A percentile compares a stretch with the other conserved stretches of the same genome.
Conservation (phyloP, 2,888 invertebrate genomes). For the Ametastegia equiseti region DNA sequence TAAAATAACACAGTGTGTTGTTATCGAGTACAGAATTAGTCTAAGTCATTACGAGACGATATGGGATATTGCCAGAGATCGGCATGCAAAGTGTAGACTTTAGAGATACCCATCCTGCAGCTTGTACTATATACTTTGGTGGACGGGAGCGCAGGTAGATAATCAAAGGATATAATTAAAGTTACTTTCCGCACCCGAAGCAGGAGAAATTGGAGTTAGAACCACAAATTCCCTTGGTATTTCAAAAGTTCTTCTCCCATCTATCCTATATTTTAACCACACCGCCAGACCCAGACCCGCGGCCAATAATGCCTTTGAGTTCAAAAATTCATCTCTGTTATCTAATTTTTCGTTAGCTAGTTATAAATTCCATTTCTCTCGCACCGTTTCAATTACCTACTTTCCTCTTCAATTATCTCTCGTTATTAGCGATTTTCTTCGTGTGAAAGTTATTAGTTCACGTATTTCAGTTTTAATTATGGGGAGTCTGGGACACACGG, state of each 20-base stretch:
- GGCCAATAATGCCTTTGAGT: neutral
- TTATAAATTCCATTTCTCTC: conserved; percentile 8
- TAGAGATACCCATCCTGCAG: neutral
- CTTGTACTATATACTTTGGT: neutral
- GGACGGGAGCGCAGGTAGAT: neutral
- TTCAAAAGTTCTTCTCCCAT: conserved; percentile 16
- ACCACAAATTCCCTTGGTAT: neutral
- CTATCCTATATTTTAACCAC: neutral
- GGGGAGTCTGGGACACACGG: too few species aligned
- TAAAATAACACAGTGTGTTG: too few species aligned
- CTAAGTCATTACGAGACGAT: neutral
- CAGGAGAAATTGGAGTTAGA: conserved; percentile 9
- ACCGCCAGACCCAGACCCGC: neutral
- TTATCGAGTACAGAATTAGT: neutral
- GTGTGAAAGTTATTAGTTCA: neutral
- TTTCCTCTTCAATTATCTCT: neutral
- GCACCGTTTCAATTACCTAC: neutral
- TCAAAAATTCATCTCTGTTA: conserved; percentile 7
- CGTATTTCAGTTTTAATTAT: neutral
- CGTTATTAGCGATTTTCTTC: neutral
- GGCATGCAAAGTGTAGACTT: neutral
- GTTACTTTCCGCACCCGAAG: neutral
- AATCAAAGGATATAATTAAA: conserved; percentile 24
- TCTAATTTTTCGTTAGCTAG: conserved; percentile 1
- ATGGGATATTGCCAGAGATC: neutral